phyloP scores from a whole-genome alignment of 2,888 invertebrate genomes.

The Altica lythri region DNA sequence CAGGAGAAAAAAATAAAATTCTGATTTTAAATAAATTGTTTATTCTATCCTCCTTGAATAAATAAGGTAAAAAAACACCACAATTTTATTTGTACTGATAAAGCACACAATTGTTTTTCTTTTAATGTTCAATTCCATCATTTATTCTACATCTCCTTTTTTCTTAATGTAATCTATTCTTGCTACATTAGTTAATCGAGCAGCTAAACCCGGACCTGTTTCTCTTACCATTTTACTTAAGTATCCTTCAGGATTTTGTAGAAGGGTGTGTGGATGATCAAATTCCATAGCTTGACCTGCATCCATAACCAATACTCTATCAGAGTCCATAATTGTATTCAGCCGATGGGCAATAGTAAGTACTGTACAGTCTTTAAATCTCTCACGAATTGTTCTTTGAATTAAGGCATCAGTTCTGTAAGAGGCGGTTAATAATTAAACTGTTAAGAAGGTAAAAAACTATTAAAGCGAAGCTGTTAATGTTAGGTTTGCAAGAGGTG shows the following conservation, averaged over 20 bases:
- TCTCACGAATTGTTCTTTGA: conserved; percentile 73
- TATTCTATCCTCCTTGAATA: too few relatives aligned
- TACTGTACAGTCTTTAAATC: conserved; percentile 77
- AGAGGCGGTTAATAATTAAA: not conserved
- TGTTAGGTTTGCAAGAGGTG: too few relatives aligned
- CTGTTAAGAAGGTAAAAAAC: not conserved
- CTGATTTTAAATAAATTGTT: too few relatives aligned
- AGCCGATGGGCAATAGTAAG: conserved; percentile 82
- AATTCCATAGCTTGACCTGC: conserved; percentile 62
- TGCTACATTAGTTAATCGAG: conserved; percentile 33
- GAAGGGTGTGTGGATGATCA: conserved; percentile 58
- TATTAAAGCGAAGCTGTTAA: too few relatives aligned
- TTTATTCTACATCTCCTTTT: not conserved
- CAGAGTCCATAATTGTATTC: conserved; percentile 84
- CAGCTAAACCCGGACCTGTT: conserved; percentile 49
- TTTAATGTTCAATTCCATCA: not conserved
- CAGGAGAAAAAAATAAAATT: too few relatives aligned
- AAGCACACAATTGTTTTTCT: too few relatives aligned
- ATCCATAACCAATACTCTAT: conserved; percentile 69
- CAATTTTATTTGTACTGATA: too few relatives aligned
- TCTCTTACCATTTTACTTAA: conserved; percentile 54
- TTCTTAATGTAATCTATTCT: not conserved
- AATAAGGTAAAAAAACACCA: too few relatives aligned
- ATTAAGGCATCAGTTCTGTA: conserved; percentile 75
- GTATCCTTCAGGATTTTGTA: conserved; percentile 47